phyloP scores from a whole-genome alignment of 2,113 vertebrate species.

The Bucco capensis region DNA sequence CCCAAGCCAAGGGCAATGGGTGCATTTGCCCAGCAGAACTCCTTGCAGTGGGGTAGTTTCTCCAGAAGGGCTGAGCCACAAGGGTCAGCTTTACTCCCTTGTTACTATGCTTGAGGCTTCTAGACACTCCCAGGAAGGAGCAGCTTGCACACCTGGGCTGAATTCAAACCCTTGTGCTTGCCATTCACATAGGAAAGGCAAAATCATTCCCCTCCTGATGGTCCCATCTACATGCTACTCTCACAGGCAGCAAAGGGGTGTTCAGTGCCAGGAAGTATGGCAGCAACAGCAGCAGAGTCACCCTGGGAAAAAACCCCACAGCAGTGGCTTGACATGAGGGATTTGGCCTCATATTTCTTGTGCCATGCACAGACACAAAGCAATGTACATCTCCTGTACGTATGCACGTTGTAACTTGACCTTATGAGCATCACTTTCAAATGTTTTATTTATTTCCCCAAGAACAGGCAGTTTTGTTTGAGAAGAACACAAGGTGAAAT shows the following conservation, averaged over 20 bases:
- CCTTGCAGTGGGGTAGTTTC: neutral
- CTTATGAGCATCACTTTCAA: neutral
- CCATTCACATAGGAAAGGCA: fast-evolving
- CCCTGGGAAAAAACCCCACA: neutral
- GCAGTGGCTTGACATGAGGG: neutral
- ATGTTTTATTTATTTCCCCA: conserved; percentile 19
- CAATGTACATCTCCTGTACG: neutral
- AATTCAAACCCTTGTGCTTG: neutral
- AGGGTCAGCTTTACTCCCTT: fast-evolving
- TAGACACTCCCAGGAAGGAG: fast-evolving
- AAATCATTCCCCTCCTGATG: neutral
- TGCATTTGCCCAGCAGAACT: neutral
- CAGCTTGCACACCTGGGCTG: neutral
- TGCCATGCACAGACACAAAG: neutral
- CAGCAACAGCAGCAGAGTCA: neutral
- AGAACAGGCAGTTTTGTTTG: conserved; percentile 3
- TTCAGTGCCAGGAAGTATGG: neutral
- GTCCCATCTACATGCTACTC: neutral
- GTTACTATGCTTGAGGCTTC: neutral
- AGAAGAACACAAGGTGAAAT: conserved; percentile 26
- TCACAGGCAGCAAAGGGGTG: neutral
- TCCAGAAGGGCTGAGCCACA: neutral
- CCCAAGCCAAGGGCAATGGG: fast-evolving
- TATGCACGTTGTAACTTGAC: neutral
- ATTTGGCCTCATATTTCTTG: neutral